A percentile compares a stretch with the other conserved stretches of the same genome.
phyloP scores from a whole-genome alignment of 1,140 invertebrate species.

The Rhynchophorus ferrugineus region DNA sequence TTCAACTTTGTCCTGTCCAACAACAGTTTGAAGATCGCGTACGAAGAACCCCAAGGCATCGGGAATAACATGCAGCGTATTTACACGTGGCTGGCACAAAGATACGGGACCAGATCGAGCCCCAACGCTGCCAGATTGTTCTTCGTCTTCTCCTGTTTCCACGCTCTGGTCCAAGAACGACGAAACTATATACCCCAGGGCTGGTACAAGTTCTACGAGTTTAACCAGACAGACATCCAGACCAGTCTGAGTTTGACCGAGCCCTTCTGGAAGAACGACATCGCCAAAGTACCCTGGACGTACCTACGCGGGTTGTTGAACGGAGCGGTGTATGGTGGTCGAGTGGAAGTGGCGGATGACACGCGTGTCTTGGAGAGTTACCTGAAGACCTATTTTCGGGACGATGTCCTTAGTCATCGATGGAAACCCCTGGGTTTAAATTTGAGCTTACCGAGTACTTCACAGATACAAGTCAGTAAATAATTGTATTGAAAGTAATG shows the following conservation, averaged over 20 bases:
- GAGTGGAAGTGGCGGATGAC: conserved; percentile 79
- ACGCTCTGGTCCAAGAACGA: conserved; percentile 82
- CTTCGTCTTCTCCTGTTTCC: conserved; percentile 72
- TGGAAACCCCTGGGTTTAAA: conserved; percentile 49
- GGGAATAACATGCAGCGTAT: conserved; percentile 50
- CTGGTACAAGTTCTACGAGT: conserved; percentile 87
- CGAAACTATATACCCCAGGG: conserved; percentile 77
- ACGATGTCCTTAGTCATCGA: conserved; percentile 50
- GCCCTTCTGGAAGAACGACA: conserved; percentile 45
- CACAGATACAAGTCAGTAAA: conserved; percentile 24
- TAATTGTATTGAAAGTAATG: conserved; percentile 7
- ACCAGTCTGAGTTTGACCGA: conserved; percentile 68
- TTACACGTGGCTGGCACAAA: conserved; percentile 38
- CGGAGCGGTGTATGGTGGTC: conserved; percentile 80
- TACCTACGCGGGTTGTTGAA: conserved; percentile 73
- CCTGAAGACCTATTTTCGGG: conserved; percentile 63
- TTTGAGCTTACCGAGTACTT: conserved; percentile 45
- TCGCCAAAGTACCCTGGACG: conserved; percentile 57
- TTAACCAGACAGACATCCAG: conserved; percentile 74
- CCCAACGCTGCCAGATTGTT: conserved; percentile 45
- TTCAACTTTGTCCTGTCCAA: conserved; percentile 51
- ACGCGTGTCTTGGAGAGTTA: conserved; percentile 65
- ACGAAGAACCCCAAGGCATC: conserved; percentile 66
- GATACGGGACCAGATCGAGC: conserved; percentile 34
- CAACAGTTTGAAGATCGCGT: conserved; percentile 66